phyloP scores from a whole-genome alignment of 1,140 invertebrate species.

The Nymphalis io region DNA sequence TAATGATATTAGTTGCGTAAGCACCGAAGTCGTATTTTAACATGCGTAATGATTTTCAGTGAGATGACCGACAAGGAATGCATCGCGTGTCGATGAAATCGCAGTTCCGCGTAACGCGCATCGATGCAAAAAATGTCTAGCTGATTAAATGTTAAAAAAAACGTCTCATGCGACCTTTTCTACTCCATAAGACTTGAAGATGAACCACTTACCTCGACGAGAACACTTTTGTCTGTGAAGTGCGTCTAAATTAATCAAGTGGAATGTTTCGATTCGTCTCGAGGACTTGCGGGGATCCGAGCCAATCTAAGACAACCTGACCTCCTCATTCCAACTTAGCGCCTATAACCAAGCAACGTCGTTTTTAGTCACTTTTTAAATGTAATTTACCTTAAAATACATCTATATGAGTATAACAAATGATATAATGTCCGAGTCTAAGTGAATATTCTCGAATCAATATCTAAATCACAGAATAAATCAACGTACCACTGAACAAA shows the following conservation, averaged over 20 bases:
- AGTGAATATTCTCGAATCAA: background rate
- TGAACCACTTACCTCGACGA: constrained; percentile 20
- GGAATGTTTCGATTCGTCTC: constrained; percentile 45
- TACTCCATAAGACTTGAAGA: constrained; percentile 13
- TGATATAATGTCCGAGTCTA: background rate
- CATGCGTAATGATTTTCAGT: constrained; percentile 15
- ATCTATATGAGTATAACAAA: too few species aligned
- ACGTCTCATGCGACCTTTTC: constrained; percentile 5
- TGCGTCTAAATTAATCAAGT: constrained; percentile 44
- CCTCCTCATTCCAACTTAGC: constrained; percentile 15
- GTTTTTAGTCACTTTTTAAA: too few species aligned
- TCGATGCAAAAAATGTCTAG: constrained; percentile 22
- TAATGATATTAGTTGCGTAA: too few species aligned
- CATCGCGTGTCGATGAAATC: constrained; percentile 39
- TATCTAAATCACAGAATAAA: background rate
- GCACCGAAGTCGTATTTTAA: too few species aligned
- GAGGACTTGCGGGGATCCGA: constrained; percentile 21
- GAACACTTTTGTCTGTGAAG: constrained; percentile 26
- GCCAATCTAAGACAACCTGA: constrained; percentile 27
- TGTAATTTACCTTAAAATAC: too few species aligned
- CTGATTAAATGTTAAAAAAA: constrained; percentile 2
- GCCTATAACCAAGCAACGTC: background rate
- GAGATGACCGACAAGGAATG: constrained; percentile 30
- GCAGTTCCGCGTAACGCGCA: constrained; percentile 29
- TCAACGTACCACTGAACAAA: constrained; percentile 14